Evolutionary conservation across 2,888 invertebrate genomes (phyloP), one percentile per base, ranked within the genome.

Genomic region (Dolomedes plantarius): DNA sequence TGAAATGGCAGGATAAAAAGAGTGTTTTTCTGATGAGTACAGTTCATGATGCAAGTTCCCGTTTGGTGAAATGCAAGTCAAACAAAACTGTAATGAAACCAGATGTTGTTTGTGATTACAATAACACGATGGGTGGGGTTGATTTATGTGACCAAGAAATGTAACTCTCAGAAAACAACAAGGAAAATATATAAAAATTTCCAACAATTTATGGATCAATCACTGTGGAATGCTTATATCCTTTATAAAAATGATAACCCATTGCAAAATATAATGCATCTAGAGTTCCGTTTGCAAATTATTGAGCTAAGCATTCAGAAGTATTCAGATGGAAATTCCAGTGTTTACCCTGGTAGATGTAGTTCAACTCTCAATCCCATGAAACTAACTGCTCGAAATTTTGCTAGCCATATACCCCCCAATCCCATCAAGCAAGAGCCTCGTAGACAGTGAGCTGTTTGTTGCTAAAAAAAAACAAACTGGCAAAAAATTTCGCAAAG

Each of bases 151-250:
- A 62, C 62, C 62, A 62, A 9, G 0, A 62, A 46, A 46, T 46
- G 46, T 46, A 32, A 74, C 56, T 3, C 74, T 80, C 39, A 7
- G 87, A 85, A 62, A 65, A 72, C 65, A 81, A 86, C 19, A 36
- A 32, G 41, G 73, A 62, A 73, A 81, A 67, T 74, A 79, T 76
- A 75, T 86, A 64, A 50, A 56, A 23, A 74, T 71, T 46, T 64
- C 74, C 16, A 50, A n/a, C 79, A 79, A 28, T 72, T 78, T 62
- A n/a, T n/a, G n/a, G n/a, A n/a, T n/a, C n/a, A n/a, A n/a, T n/a
- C n/a, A n/a, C n/a, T n/a, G n/a, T n/a, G n/a, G n/a, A n/a, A n/a
- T n/a, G n/a, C n/a, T n/a, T n/a, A n/a, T n/a, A n/a, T n/a, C n/a
- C n/a, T n/a, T n/a, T n/a, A n/a, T n/a, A n/a, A n/a, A n/a, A n/a